Evolutionary conservation across 1,140 invertebrate genomes (phyloP).

Genomic region (Drosophila kepulauana): DNA sequence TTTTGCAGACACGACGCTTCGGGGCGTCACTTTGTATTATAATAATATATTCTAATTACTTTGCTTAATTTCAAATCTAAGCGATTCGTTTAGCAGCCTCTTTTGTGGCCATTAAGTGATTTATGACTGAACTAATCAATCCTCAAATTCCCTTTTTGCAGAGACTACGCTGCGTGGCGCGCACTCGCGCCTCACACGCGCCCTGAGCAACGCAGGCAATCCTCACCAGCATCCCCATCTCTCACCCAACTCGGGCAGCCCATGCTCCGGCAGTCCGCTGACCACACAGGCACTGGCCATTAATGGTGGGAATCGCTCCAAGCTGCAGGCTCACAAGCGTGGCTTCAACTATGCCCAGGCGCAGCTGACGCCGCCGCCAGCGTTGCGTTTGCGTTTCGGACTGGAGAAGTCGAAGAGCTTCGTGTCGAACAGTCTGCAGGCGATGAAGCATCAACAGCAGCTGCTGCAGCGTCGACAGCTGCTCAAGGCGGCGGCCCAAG

Average conservation of each 20-base stretch:
- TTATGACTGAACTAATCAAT: background rate
- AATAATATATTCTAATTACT: no score
- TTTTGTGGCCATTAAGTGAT: no score
- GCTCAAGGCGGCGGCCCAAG: conserved; percentile 49
- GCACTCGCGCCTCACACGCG: conserved; percentile 53
- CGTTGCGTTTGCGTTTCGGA: conserved; percentile 62
- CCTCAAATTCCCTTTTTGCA: background rate
- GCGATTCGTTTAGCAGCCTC: no score
- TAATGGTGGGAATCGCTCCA: conserved; percentile 58
- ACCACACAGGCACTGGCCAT: conserved; percentile 68
- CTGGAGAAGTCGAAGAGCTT: conserved; percentile 83
- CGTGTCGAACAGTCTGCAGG: conserved; percentile 70
- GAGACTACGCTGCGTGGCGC: conserved; percentile 30
- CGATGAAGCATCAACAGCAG: conserved; percentile 75
- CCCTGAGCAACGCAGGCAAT: conserved; percentile 59
- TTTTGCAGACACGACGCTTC: no score
- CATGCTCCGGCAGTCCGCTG: conserved; percentile 59
- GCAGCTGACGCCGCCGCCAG: conserved; percentile 52
- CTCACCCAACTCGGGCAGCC: conserved; percentile 65
- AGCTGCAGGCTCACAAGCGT: conserved; percentile 59
- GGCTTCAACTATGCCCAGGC: conserved; percentile 86
- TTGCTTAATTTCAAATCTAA: no score
- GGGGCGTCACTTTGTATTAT: no score
- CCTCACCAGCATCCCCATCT: conserved; percentile 34
- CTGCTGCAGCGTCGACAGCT: conserved; percentile 59